Conservation (phyloP, 30 jellyfish, hydroid and myxozoan genomes). For the Sanderia malayensis region DNA sequence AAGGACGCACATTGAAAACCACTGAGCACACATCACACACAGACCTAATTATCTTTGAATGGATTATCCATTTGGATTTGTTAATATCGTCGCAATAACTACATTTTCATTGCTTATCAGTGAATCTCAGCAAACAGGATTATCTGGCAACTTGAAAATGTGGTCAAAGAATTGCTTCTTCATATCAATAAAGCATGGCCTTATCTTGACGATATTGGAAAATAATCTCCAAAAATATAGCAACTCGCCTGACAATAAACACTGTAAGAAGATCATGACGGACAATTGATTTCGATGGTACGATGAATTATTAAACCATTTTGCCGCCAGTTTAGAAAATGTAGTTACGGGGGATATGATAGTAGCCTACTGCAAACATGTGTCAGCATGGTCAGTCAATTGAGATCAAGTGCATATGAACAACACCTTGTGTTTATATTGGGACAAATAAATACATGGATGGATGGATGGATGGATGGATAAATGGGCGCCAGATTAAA, state of each 20-base stretch:
- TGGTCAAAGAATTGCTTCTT: slow-evolving; percentile 34
- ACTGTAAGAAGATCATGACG: slow-evolving; percentile 34
- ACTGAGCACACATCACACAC: no score
- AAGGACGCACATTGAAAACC: no score
- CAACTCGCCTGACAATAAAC: slow-evolving; percentile 31
- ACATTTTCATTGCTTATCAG: slow-evolving; percentile 18
- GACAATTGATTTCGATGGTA: slow-evolving; percentile 17
- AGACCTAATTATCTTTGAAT: not conserved
- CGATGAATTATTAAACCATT: slow-evolving; percentile 38
- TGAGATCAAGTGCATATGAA: no score
- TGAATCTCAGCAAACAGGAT: slow-evolving; percentile 10
- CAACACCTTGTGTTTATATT: no score
- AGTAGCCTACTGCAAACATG: no score
- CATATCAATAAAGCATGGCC: slow-evolving; percentile 40
- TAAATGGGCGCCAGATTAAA: no score
- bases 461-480: no score
- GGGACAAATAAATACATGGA: no score
- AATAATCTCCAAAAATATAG: slow-evolving; percentile 22
- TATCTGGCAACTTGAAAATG: slow-evolving; percentile 29
- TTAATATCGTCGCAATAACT: not conserved
- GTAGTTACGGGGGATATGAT: not conserved
- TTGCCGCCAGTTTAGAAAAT: slow-evolving; percentile 52
- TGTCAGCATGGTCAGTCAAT: no score
- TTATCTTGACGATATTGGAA: slow-evolving; percentile 31
- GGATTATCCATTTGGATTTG: not conserved